Conservation (phyloP, 2,888 invertebrate genomes). For the Hemaris fuciformis region DNA sequence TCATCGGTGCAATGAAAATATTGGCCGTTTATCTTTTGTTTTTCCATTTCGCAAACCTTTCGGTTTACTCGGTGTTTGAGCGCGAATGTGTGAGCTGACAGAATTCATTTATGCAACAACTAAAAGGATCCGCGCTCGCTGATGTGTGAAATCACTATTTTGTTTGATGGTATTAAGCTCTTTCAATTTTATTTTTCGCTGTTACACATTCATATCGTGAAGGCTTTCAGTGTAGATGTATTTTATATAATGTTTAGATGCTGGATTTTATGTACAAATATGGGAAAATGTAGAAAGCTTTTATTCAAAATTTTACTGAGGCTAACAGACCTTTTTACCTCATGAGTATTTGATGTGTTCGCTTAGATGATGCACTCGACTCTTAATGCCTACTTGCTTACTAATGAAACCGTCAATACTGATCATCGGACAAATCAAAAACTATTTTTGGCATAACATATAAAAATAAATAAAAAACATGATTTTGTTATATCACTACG, state of each 20-base stretch:
- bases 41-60: conserved; percentile 50
- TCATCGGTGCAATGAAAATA: conserved; percentile 74
- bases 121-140: conserved; percentile 55
- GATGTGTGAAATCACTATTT: conserved; percentile 71
- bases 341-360: too few species aligned
- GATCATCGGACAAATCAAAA: too few species aligned
- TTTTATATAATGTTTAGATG: neutral
- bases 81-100: conserved; percentile 57
- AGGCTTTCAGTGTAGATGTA: neutral
- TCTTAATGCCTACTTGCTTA: too few species aligned
- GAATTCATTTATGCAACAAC: conserved; percentile 67
- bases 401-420: too few species aligned
- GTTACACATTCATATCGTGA: conserved; percentile 17
- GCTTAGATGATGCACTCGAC: too few species aligned
- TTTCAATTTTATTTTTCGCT: conserved; percentile 39
- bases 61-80: conserved; percentile 46
- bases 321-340: too few species aligned
- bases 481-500: too few species aligned
- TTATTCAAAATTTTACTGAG: too few species aligned
- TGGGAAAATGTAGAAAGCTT: too few species aligned
- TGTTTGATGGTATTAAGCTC: conserved; percentile 43
- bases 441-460: too few species aligned
- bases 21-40: conserved; percentile 71
- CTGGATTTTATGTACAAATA: neutral
- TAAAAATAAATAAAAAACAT: too few species aligned